Percentiles rank a stretch among this genome's conserved stretches.
phyloP scores from a whole-genome alignment of 2,113 vertebrate genomes.

The Eolophus roseicapilla region DNA sequence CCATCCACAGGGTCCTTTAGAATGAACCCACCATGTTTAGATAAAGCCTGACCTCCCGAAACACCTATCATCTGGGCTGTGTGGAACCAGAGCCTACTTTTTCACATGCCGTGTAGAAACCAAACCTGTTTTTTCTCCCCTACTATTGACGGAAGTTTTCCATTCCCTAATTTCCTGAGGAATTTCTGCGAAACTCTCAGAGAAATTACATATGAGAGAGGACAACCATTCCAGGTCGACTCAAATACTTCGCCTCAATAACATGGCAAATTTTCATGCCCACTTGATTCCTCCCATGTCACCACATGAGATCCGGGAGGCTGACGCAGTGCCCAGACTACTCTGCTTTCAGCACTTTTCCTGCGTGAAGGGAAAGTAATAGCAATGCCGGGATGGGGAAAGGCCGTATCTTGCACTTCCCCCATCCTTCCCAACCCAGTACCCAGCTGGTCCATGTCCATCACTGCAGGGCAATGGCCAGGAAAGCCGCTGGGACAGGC shows the following conservation, averaged over 20 bases:
- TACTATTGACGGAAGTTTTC: neutral
- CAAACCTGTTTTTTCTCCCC: accelerated
- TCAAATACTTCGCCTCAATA: neutral
- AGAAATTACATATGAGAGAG: neutral
- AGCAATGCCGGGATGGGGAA: neutral
- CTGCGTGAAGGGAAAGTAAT: neutral
- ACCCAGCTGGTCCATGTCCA: neutral
- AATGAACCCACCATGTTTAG: neutral
- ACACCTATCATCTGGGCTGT: neutral
- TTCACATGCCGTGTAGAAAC: neutral
- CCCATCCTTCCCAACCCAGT: neutral
- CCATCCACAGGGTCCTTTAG: neutral
- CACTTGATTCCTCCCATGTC: neutral
- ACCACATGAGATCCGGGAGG: accelerated
- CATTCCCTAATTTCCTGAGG: neutral
- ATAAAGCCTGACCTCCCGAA: neutral
- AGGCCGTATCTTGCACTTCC: neutral
- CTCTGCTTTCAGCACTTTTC: neutral
- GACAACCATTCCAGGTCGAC: neutral
- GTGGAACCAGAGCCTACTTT: neutral
- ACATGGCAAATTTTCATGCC: neutral
- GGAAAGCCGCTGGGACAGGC: neutral
- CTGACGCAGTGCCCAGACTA: accelerated
- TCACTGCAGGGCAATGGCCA: neutral
- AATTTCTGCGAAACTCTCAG: neutral